Base-by-base conservation (phyloP, 2,888 invertebrate species). In the Scrobipalpa costella region DNA sequence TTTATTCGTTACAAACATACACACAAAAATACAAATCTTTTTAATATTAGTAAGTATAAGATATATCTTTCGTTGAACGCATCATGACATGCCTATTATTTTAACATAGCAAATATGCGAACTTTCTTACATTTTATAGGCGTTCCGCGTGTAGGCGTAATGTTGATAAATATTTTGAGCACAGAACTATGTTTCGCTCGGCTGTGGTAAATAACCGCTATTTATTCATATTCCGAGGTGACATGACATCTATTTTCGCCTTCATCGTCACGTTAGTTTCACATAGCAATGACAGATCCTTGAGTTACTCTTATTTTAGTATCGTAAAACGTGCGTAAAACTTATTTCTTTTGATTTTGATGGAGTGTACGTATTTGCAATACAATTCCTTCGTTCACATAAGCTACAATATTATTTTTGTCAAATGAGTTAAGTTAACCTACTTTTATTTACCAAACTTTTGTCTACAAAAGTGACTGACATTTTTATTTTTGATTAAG, bases 201-300 rank as follows among this genome's bases (percentile, higher is more conserved):
- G 71, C 57, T 19, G 71, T 73, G 77, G 72, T 79, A 75, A 76
- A 78, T 79, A 76, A 72, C 71, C 64, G 21, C 71, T 79, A 79
- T 79, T 80, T 81, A 81, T 82, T 83, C 78, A 78, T 83, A 80
- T 78, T 78, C 71, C 80, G 84, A 82, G 81, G 84, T 78, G 79
- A 79, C 79, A 21, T 52, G 21, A 9, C 44, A 72, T 77, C 79
- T 85, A 86, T 86, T 85, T 84, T 73, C 65, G 80, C 65, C 13
- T n/a, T 55, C 55, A 34, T 34, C 55, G 55, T 34, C 17, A 59
- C 59, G 21, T 17, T 17, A 49, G 69, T 7, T 69, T 73, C 68
- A 73, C 72, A 66, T 71, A 69, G 64, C 64, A 73, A 67, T 77
- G 78, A 77, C 76, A 72, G 75, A 75, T 73, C 68, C 66, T 66